These are phyloP conservation scores for Campoplex nolae DNA, from an alignment of 2,888 invertebrate genomes.

Conservation along the genomic window DNA sequence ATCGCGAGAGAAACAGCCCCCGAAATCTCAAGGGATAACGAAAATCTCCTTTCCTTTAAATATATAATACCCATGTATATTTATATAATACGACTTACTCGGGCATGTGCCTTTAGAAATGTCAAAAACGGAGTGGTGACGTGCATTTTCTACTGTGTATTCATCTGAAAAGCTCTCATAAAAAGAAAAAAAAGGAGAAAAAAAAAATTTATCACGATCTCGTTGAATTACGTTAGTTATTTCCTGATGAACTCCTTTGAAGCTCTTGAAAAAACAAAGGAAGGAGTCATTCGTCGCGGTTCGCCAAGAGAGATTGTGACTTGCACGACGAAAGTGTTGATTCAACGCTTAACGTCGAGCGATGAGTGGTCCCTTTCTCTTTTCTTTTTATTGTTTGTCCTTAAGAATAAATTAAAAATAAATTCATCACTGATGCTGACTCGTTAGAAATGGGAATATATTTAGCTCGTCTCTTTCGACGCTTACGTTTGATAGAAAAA, in stretches of 20 bases:
- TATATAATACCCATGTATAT: neutral
- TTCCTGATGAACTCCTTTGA: slow-evolving; percentile 23
- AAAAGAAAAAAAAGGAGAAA: neutral
- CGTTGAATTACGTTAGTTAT: slow-evolving; percentile 3
- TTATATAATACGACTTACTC: neutral
- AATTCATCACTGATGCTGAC: neutral
- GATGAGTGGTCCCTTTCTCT: neutral
- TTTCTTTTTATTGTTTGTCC: neutral
- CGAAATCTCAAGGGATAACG: slow-evolving; percentile 59
- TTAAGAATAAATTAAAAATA: neutral
- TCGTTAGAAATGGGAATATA: neutral
- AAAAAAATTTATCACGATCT: slow-evolving; percentile 38
- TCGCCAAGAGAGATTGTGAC: neutral
- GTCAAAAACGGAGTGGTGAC: slow-evolving; percentile 21
- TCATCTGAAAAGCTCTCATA: slow-evolving; percentile 40
- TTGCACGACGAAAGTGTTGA: slow-evolving; percentile 26
- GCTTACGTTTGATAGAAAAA: neutral
- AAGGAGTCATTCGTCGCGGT: slow-evolving; percentile 39
- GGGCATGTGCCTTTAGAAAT: slow-evolving; percentile 15
- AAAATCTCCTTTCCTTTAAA: slow-evolving; percentile 27
- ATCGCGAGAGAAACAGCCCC: slow-evolving; percentile 57
- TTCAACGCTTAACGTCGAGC: neutral
- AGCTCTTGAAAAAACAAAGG: slow-evolving; percentile 21
- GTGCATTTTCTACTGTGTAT: slow-evolving; percentile 49
- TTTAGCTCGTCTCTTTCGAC: neutral